phyloP scores from a whole-genome alignment of 1,140 invertebrate species.

The Drosophila truncata region DNA sequence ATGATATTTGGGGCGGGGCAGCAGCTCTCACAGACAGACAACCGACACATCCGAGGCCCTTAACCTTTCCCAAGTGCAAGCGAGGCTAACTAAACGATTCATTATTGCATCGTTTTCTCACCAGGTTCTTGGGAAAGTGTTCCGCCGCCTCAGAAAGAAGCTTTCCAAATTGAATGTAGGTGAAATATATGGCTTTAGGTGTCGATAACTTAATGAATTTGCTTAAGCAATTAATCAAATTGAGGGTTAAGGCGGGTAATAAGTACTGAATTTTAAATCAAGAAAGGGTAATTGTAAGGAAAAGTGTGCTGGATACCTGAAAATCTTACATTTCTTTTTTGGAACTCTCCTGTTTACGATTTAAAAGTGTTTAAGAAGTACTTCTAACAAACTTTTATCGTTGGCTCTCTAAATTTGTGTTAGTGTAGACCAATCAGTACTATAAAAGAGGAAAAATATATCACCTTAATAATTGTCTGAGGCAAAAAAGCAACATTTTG shows the following conservation, averaged over 20 bases:
- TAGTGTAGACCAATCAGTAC: conserved; percentile 7
- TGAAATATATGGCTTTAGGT: conserved; percentile 8
- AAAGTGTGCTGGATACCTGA: neutral
- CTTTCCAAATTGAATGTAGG: conserved; percentile 14
- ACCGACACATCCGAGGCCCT: conserved; percentile 30
- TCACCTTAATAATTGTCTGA: conserved; percentile 72
- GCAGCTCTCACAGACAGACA: conserved; percentile 5
- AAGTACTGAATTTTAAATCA: no score
- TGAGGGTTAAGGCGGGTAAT: neutral
- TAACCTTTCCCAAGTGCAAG: conserved; percentile 44
- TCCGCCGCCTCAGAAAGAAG: no score
- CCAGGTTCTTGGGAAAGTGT: conserved; percentile 41
- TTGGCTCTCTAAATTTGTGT: neutral
- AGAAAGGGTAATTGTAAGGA: neutral
- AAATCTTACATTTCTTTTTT: neutral
- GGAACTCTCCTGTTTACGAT: no score
- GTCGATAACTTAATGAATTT: conserved; percentile 23
- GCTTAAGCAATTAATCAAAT: conserved; percentile 21
- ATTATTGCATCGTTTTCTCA: conserved; percentile 47
- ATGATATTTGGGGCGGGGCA: conserved; percentile 47
- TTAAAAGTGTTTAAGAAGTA: no score
- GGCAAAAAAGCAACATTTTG: conserved; percentile 67
- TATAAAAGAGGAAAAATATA: conserved; percentile 26
- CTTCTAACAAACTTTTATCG: no score
- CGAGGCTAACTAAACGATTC: conserved; percentile 33